A percentile compares a stretch with the other conserved stretches of the same genome.
Evolutionary conservation across 2,888 invertebrate genomes (phyloP).

Genomic region (Liopterus haemorrhoidalis): DNA sequence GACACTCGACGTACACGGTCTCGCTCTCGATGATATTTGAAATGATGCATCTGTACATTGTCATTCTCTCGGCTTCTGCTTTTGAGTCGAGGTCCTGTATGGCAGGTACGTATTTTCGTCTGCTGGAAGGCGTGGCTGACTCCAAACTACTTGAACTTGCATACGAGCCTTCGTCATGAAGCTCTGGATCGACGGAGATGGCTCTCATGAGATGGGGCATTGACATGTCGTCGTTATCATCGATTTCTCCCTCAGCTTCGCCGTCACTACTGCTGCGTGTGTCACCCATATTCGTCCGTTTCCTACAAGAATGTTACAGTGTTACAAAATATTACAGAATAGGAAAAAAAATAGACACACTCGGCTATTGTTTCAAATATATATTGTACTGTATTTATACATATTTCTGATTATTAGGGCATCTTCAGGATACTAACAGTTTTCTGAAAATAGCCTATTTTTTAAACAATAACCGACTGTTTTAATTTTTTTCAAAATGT

Average conservation of each 20-base stretch:
- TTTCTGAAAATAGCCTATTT: no score
- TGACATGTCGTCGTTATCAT: constrained; percentile 49
- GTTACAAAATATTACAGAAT: not conserved
- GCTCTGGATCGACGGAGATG: constrained; percentile 55
- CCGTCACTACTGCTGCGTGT: constrained; percentile 50
- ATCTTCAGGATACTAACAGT: no score
- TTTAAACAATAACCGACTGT: no score
- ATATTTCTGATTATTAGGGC: no score
- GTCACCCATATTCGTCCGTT: constrained; percentile 36
- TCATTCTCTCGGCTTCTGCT: constrained; percentile 69
- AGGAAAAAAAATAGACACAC: not conserved
- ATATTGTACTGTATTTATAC: no score
- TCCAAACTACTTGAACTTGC: constrained; percentile 49
- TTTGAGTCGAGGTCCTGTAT: constrained; percentile 49
- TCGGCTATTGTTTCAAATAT: no score
- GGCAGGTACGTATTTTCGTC: constrained; percentile 41
- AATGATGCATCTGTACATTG: constrained; percentile 83
- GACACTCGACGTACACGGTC: constrained; percentile 81
- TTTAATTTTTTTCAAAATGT: no score
- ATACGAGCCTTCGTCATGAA: constrained; percentile 44
- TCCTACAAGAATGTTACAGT: constrained; percentile 22
- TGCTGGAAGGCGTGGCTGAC: constrained; percentile 47
- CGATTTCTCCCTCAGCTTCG: no score
- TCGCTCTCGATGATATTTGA: constrained; percentile 89
- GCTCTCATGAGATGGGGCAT: constrained; percentile 52